Base-by-base conservation (phyloP, 1,140 invertebrate genomes). In the Heliothis subflexa region DNA sequence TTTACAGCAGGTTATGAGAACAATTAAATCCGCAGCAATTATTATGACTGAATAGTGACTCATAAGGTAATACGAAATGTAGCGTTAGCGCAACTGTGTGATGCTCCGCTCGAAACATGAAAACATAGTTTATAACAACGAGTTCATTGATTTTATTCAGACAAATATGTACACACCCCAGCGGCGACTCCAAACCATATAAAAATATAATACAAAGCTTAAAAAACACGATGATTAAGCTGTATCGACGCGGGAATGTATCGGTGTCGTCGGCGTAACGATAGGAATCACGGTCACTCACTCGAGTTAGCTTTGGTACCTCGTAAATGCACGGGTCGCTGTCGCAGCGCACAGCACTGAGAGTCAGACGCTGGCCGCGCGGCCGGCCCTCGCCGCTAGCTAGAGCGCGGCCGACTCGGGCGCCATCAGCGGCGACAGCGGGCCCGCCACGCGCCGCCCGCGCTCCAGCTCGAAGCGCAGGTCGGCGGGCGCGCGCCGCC, bases 381-480 rank as follows among this genome's bases (percentile, higher is more conserved):
- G 89, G 82, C 86, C 90, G 83, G 92, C 86, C 85, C 84, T 85
- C 28, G 79, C 90, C 85, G 88, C 86, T 83, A 84, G 94, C 95
- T 96, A 97, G 93, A 97, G 96, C 78, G 96, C 96, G 70, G 96
- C 96, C 21, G 96, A 96, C 90, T 97, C 96, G 50, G 97, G 96
- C 91, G 96, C 97, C 96, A 98, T 97, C 86, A 97, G 95, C 55
- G 97, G 97, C 82, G 97, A 97, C 88, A 98, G 94, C 28, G 97
- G 96, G 83, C 97, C 97, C 77, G 97, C 96, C 80, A 97, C 96
- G 82, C 97, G 96, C 85, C 96, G 96, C 57, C 96, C 96, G 81
- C 96, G 95, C 94, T 97, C 97, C 83, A 97, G 95, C 91, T 97
- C 97, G 86, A 97, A 97, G 88, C 97, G 96, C 81, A 97, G 96